Evolutionary conservation across 2,888 invertebrate genomes (phyloP).

Genomic region (Amphiduros pacificus): DNA sequence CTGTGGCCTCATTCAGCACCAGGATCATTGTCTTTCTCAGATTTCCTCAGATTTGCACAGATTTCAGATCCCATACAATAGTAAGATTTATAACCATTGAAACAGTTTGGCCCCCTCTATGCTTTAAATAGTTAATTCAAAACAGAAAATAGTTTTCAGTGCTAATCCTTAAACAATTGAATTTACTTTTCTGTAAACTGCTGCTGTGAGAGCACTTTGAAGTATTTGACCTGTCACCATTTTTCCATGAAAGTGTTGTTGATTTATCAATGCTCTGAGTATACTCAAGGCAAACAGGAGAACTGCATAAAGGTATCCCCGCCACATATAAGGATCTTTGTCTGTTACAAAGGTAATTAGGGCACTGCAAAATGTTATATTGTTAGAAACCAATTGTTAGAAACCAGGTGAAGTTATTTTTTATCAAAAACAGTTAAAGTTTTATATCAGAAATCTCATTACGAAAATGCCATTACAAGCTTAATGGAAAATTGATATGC

Average conservation of each 20-base stretch:
- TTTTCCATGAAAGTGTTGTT: constrained; percentile 7
- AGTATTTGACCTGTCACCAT: constrained; percentile 3
- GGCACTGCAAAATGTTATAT: constrained; percentile 7
- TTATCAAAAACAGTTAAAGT: not conserved
- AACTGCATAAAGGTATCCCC: constrained; percentile 11
- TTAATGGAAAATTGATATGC: not conserved
- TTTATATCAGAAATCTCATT: not conserved
- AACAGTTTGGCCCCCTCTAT: not conserved
- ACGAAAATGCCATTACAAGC: not conserved
- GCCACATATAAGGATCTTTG: not conserved
- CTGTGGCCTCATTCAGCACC: too few relatives aligned
- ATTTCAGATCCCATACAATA: constrained; percentile 3
- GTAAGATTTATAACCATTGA: not conserved
- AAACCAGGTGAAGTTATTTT: not conserved
- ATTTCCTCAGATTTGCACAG: too few relatives aligned
- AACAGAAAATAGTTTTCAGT: not conserved
- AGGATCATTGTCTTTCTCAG: too few relatives aligned
- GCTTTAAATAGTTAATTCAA: too few relatives aligned
- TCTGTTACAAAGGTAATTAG: constrained; percentile 9
- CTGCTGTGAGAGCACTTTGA: not conserved
- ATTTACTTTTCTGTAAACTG: constrained; percentile 17
- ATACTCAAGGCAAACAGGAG: constrained; percentile 8
- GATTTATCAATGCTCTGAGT: constrained; percentile 4
- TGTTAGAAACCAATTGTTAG: not conserved
- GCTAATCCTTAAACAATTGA: not conserved